Evolutionary conservation across 2,888 invertebrate species (phyloP), one percentile per base, ranked within the genome.

Genomic region (Nomada ferruginata): DNA sequence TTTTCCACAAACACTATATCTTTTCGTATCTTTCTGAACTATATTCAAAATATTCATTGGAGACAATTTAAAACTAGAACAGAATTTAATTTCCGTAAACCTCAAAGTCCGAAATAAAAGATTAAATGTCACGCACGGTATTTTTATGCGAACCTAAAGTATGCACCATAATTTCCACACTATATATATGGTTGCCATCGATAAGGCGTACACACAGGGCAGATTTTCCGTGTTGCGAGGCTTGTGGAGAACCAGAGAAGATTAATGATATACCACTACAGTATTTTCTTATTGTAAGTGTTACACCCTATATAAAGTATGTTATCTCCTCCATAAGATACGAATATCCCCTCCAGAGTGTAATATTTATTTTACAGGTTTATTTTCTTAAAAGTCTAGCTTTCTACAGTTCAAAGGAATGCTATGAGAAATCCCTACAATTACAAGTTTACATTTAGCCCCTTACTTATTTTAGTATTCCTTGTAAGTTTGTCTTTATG

Each of bases 121-220:
- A 23, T 57, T 26, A 36, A 60, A 60, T 18, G 5, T n/a, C 18
- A 36, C 60, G n/a, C 36, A 36, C 60, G 57, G 11, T 44, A 7
- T 1, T 69, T 50, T 50, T n/a, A 47, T 4, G 2, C 18, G 76
- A 76, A 36, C 79, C 79, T 77, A 47, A 71, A 66, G 13, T n/a
- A 65, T 55, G 10, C 44, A 53, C 10, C 47, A 23, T 5, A 13
- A 1, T 53, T 53, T 50, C n/a, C 60, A 0, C n/a, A 3, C 2
- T 0, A 47, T 36, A 26, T 7, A 11, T 7, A 18, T 10, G 60
- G 70, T 77, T 70, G 79, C 79, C 47, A 47, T 2, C 11, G 23
- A 23, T 53, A 55, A 77, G 66, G 79, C 77, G 70, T 50, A 50
- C 11, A 13, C 23, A 2, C 10, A 50, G 29, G 13, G 26, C 23